Percentiles rank a stretch among this genome's conserved stretches.
Conservation (phyloP, 1,140 invertebrate genomes). For the Anoplophora glabripennis region DNA sequence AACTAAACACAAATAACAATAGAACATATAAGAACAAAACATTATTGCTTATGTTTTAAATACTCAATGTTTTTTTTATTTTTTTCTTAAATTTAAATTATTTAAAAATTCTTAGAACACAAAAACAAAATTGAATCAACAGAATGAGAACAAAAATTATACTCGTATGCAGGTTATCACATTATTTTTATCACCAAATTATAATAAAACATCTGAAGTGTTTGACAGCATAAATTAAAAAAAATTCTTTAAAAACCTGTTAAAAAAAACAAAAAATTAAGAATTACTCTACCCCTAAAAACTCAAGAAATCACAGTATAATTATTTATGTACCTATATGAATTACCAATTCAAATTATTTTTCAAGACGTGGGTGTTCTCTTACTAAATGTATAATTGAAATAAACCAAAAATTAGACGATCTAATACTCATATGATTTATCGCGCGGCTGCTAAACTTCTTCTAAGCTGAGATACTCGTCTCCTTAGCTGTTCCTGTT, state of each 20-base stretch:
- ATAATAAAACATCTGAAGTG: slow-evolving; percentile 5
- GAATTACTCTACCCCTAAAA: neutral
- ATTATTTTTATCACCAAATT: slow-evolving; percentile 11
- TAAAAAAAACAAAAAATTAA: slow-evolving; percentile 8
- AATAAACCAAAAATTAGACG: neutral
- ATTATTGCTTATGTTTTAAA: neutral
- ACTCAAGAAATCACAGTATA: too few relatives aligned
- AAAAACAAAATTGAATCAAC: slow-evolving; percentile 2
- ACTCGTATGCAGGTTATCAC: slow-evolving; percentile 5
- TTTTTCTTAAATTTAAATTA: neutral
- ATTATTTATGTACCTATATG: too few relatives aligned
- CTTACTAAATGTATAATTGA: neutral
- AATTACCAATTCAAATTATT: too few relatives aligned
- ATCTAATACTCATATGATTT: slow-evolving; percentile 7
- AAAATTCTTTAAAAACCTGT: slow-evolving; percentile 6
- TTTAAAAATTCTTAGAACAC: slow-evolving; percentile 1
- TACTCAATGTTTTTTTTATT: neutral
- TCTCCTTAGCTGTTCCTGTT: slow-evolving; percentile 56
- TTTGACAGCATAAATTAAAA: slow-evolving; percentile 1
- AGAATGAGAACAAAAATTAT: slow-evolving; percentile 7
- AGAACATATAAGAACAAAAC: slow-evolving; percentile 1
- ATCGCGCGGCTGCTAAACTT: slow-evolving; percentile 37
- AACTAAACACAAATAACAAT: neutral
- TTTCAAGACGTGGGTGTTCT: too few relatives aligned
- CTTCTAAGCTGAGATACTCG: slow-evolving; percentile 49